A percentile compares a stretch with the other conserved stretches of the same genome.
phyloP scores from a whole-genome alignment of 1,140 invertebrate species.

The Scaptomyza graminum region DNA sequence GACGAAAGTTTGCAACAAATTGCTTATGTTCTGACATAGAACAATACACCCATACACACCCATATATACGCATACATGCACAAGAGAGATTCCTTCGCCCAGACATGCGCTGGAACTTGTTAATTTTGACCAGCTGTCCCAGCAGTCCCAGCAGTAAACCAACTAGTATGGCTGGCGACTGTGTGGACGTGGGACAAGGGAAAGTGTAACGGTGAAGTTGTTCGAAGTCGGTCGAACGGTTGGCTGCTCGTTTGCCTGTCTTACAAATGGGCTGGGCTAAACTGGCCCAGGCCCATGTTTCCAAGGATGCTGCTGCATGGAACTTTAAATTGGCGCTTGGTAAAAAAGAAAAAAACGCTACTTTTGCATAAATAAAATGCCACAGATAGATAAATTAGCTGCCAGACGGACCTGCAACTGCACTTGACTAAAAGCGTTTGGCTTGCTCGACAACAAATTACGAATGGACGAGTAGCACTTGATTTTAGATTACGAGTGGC shows the following conservation, averaged over 20 bases:
- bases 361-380: conserved; percentile 74
- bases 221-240: conserved; percentile 36
- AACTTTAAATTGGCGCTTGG: conserved; percentile 52
- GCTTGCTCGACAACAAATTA: conserved; percentile 38
- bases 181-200: background rate
- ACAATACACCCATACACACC: conserved; percentile 37
- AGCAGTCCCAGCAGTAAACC: conserved; percentile 69
- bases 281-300: background rate
- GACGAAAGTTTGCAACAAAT: conserved; percentile 77
- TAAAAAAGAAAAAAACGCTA: conserved; percentile 52
- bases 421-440: conserved; percentile 27
- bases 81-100: conserved; percentile 12
- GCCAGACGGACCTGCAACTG: conserved; percentile 1
- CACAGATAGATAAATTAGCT: conserved; percentile 53
- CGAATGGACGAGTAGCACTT: conserved; percentile 37
- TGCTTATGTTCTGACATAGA: conserved; percentile 72
- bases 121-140: conserved; percentile 79
- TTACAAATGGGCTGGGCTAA: conserved; percentile 27
- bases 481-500: conserved; percentile 45
- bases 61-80: background rate
- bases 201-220: conserved; percentile 33
- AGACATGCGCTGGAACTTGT: conserved; percentile 72
- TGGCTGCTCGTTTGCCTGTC: conserved; percentile 47
- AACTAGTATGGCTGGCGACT: conserved; percentile 15
- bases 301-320: conserved; percentile 22